A percentile compares a stretch with the other conserved stretches of the same genome.
Evolutionary conservation across 2,888 invertebrate genomes (phyloP).

Genomic region (Melanchra persicariae): DNA sequence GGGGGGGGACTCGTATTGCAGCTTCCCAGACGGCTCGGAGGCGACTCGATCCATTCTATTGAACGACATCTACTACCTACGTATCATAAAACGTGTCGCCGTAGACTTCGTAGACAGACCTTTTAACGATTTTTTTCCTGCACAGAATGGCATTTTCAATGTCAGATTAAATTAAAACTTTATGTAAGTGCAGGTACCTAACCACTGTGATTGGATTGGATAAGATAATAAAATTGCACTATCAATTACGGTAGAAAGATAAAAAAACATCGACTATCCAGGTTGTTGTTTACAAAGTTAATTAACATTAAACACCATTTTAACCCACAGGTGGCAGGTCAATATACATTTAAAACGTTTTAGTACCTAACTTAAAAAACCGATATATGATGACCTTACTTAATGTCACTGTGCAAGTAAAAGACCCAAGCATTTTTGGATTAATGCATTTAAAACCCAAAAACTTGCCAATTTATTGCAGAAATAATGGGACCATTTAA

Average conservation of each 20-base stretch:
- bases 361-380: neutral
- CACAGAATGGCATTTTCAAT: slow-evolving; percentile 20
- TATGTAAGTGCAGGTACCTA: neutral
- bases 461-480: slow-evolving; percentile 4
- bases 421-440: neutral
- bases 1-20: slow-evolving; percentile 64
- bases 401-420: neutral
- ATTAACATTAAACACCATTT: slow-evolving; percentile 9
- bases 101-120: slow-evolving; percentile 31
- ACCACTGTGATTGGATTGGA: slow-evolving; percentile 25
- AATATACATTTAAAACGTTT: slow-evolving; percentile 22
- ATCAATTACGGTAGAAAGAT: slow-evolving; percentile 27
- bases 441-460: neutral
- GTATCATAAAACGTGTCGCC: slow-evolving; percentile 15
- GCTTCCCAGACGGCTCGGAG: slow-evolving; percentile 76
- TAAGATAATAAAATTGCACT: slow-evolving; percentile 47
- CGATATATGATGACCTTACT: slow-evolving; percentile 1
- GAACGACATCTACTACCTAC: slow-evolving; percentile 44
- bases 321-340: neutral
- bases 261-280: slow-evolving; percentile 15
- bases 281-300: slow-evolving; percentile 23
- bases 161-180: slow-evolving; percentile 14
- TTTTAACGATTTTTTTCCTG: slow-evolving; percentile 31
- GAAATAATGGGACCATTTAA: neutral
- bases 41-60: slow-evolving; percentile 71